Conservation (phyloP, 2,113 vertebrate species). For the Circaetus cinerascens region DNA sequence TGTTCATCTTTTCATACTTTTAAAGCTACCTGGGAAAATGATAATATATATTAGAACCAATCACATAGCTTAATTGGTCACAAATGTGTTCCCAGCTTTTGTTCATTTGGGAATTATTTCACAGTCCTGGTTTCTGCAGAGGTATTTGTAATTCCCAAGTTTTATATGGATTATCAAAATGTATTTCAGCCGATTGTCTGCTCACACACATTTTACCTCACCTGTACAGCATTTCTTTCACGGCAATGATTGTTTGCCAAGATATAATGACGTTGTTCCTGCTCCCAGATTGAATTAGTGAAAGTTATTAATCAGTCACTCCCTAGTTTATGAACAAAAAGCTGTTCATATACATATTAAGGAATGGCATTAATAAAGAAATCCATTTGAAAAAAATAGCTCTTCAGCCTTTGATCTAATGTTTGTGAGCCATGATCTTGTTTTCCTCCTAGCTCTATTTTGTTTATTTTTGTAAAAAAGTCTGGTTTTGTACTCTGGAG, state of each 20-base stretch:
- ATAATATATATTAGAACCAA: neutral
- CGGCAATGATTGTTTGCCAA: neutral
- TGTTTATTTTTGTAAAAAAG: neutral
- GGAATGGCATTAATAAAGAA: neutral
- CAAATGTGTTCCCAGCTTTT: neutral
- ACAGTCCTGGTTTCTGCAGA: neutral
- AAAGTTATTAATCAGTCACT: neutral
- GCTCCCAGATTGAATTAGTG: neutral
- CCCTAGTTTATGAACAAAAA: neutral
- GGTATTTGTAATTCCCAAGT: neutral
- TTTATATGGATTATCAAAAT: neutral
- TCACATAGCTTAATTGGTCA: neutral
- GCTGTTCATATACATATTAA: neutral
- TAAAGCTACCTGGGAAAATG: neutral
- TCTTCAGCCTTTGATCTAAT: neutral
- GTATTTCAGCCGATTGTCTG: neutral
- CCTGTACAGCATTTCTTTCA: neutral
- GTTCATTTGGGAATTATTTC: neutral
- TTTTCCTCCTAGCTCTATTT: neutral
- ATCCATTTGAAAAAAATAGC: neutral
- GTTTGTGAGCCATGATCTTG: neutral
- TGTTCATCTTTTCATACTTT: neutral
- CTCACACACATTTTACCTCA: neutral
- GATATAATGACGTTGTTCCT: neutral
- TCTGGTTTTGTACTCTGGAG: neutral